These are phyloP conservation scores for Betta splendens DNA, from an alignment of 2,797 vertebrate species.

Conservation along the genomic window DNA sequence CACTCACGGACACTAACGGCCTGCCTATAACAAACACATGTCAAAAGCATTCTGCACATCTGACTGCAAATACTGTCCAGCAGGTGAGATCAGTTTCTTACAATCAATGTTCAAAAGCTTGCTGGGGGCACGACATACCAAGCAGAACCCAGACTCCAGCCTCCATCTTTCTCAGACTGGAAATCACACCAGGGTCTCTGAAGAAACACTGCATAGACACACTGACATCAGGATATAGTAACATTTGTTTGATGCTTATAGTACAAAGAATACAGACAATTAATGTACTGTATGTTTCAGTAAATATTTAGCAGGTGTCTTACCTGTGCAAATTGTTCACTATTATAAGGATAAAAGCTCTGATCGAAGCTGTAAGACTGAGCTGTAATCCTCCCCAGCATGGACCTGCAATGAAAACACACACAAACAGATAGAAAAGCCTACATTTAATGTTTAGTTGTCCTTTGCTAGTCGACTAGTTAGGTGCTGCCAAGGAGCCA, in stretches of 20 bases:
- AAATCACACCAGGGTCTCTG: constrained; percentile 65
- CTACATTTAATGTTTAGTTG: too few species aligned
- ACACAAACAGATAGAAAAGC: too few species aligned
- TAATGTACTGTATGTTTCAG: not conserved
- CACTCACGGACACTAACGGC: constrained; percentile 55
- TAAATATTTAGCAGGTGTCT: constrained; percentile 16
- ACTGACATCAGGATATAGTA: not conserved
- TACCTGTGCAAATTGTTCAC: constrained; percentile 85
- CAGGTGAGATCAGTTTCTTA: constrained; percentile 44
- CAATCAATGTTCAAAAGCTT: constrained; percentile 32
- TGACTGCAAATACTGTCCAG: constrained; percentile 12
- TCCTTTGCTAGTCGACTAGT: too few species aligned
- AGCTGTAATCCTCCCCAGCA: constrained; percentile 85
- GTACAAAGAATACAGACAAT: constrained; percentile 6
- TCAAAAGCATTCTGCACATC: constrained; percentile 21
- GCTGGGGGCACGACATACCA: constrained; percentile 56
- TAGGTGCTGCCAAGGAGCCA: too few species aligned
- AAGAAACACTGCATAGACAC: constrained; percentile 70
- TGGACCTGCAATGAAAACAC: constrained; percentile 82
- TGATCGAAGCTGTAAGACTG: constrained; percentile 89
- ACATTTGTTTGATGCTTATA: not conserved
- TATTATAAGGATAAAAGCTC: constrained; percentile 81
- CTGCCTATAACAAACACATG: constrained; percentile 51
- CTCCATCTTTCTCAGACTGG: constrained; percentile 56
- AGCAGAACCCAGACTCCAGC: constrained; percentile 47